Evolutionary conservation across 2,797 vertebrate species (phyloP).

Genomic region (Yasuhikotakia modesta): DNA sequence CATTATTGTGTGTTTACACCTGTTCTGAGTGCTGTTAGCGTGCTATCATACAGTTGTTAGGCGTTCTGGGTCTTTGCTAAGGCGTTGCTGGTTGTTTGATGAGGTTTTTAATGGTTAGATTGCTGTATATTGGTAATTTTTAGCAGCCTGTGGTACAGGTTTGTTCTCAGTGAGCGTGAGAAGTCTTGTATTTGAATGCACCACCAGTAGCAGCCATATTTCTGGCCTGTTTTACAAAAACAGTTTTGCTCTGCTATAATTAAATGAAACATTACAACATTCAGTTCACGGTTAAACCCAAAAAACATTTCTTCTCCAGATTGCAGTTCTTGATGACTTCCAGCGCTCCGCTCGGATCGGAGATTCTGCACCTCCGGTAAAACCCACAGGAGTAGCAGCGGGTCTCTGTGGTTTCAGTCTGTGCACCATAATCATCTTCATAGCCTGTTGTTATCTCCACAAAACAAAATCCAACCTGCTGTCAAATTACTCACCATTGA

Average conservation of each 20-base stretch:
- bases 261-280: background rate
- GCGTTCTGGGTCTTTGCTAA: background rate
- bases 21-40: too few species aligned
- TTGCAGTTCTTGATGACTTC: background rate
- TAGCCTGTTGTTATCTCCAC: slow-evolving; percentile 52
- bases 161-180: background rate
- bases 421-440: slow-evolving; percentile 47
- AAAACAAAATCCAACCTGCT: slow-evolving; percentile 52
- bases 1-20: too few species aligned
- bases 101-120: too few species aligned
- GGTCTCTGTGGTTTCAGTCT: slow-evolving; percentile 29
- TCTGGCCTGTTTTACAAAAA: background rate
- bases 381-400: slow-evolving; percentile 24
- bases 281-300: background rate
- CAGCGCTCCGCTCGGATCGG: slow-evolving; percentile 9
- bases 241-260: slow-evolving; percentile 6
- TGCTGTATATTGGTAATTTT: too few species aligned
- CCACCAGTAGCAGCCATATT: background rate
- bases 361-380: slow-evolving; percentile 21
- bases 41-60: background rate
- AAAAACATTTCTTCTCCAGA: background rate
- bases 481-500: slow-evolving; percentile 52
- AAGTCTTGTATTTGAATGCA: background rate
- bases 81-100: background rate
- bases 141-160: too few species aligned